These are phyloP conservation scores for Drosophila aldrichi DNA, from an alignment of 2,888 invertebrate genomes.

Conservation along the genomic window DNA sequence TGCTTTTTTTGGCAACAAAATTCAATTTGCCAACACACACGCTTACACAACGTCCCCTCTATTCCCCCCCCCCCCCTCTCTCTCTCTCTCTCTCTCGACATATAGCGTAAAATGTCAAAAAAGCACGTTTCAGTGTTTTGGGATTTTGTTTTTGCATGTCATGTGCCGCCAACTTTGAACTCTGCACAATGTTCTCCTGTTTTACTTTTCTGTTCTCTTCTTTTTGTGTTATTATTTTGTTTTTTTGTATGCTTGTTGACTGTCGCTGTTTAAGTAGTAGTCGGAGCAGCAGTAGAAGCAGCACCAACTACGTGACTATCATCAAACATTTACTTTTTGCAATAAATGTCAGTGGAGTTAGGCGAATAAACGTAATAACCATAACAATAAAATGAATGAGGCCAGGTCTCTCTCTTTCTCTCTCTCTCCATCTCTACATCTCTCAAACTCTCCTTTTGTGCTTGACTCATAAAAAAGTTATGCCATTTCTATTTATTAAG, in stretches of 20 bases:
- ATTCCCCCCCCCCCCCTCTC: too few relatives aligned
- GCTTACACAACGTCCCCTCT: background rate
- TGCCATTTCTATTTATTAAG: conserved; percentile 36
- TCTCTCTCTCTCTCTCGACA: conserved; percentile 3
- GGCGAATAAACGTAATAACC: conserved; percentile 53
- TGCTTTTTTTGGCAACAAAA: conserved; percentile 62
- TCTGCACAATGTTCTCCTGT: conserved; percentile 33
- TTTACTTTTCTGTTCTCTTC: conserved; percentile 5
- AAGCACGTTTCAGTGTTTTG: conserved; percentile 78
- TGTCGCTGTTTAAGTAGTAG: conserved; percentile 38
- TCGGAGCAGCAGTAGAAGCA: conserved; percentile 19
- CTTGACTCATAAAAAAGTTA: conserved; percentile 40
- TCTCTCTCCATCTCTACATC: background rate
- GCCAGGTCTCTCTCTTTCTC: conserved; percentile 2
- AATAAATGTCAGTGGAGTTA: conserved; percentile 62
- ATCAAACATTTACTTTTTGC: conserved; percentile 62
- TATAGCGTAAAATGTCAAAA: conserved; percentile 68
- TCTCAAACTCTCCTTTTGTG: background rate
- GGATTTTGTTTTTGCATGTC: conserved; percentile 79
- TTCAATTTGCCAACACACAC: conserved; percentile 65
- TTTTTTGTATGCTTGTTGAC: conserved; percentile 23
- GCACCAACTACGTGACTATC: conserved; percentile 73
- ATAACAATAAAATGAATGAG: conserved; percentile 58
- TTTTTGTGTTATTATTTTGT: conserved; percentile 5
- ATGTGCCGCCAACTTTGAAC: conserved; percentile 70